Evolutionary conservation across 2,888 invertebrate genomes (phyloP), one percentile per base, ranked within the genome.

Genomic region (Luperina nickerlii): DNA sequence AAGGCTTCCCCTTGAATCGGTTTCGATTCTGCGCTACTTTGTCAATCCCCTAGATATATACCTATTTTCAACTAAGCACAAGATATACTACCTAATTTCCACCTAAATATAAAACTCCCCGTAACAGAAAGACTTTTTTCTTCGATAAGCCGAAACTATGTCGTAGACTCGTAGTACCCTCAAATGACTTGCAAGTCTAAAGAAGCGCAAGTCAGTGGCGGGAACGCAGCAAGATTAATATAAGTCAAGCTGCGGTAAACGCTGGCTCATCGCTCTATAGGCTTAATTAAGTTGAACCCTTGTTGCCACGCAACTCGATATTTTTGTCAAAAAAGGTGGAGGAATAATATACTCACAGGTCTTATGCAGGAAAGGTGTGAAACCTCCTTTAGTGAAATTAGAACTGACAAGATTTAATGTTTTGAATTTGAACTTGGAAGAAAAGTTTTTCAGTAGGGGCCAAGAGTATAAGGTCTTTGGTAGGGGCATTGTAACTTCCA

Each of bases 191-290:
- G 95, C 95, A 91, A 76, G 62, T 82, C 48, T 75, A 24, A 88
- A 87, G 90, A 94, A 92, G 83, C 90, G 93, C 94, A 92, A 94
- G 94, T 94, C 95, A 94, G 90, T 90, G 91, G 90, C 92, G 93
- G 93, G 92, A 94, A 94, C 91, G 91, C 90, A 91, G 90, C 89
- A 93, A 92, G 94, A 95, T 95, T 95, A 95, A 95, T 95, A 94
- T 91, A 93, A 94, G 95, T 94, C 94, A 93, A 93, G 91, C 85
- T 79, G 88, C 88, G 73, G 86, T 89, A 87, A 90, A 90, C 85
- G 92, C 92, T 90, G 90, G 79, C 90, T 92, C 92, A 93, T 91
- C 90, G 88, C 83, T 81, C 86, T 90, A 90, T 88, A 84, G 85
- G 90, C 89, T 90, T 92, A 92, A 92, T 92, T 91, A 89, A 90